Evolutionary conservation across 2,113 vertebrate genomes (phyloP).

Genomic region (Nettapus auritus): DNA sequence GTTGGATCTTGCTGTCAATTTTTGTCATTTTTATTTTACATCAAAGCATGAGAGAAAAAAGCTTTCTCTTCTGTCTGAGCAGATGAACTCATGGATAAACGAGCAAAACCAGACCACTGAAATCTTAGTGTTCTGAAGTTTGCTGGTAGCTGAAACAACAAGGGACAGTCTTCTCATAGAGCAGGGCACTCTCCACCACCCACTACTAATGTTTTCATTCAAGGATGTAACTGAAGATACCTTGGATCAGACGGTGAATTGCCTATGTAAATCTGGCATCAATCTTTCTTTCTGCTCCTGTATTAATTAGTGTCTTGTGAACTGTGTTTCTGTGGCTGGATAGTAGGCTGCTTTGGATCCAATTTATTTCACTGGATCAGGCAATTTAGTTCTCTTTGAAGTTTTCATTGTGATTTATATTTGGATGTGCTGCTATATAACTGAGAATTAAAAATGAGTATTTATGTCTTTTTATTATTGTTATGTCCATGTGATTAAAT

Average conservation of each 20-base stretch:
- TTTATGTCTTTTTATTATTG: constrained; percentile 16
- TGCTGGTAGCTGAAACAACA: background rate
- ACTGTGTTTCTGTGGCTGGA: constrained; percentile 9
- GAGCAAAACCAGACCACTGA: background rate
- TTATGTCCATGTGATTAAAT: background rate
- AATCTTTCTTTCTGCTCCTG: constrained; percentile 35
- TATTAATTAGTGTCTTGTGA: constrained; percentile 51
- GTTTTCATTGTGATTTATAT: constrained; percentile 62
- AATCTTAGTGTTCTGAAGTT: background rate
- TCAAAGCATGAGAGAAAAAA: background rate
- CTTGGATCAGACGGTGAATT: constrained; percentile 10
- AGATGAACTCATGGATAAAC: background rate
- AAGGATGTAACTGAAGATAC: background rate
- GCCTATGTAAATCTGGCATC: constrained; percentile 59
- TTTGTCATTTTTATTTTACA: constrained; percentile 24
- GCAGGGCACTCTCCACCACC: background rate
- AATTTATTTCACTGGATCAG: constrained; percentile 45
- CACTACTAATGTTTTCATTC: background rate
- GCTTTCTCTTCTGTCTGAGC: background rate
- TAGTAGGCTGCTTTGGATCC: constrained; percentile 55
- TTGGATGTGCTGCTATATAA: constrained; percentile 49
- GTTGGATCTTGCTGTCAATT: constrained; percentile 13
- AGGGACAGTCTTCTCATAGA: background rate
- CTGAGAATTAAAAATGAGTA: background rate
- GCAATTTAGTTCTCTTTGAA: constrained; percentile 58